Percentiles rank a stretch among this genome's conserved stretches.
Evolutionary conservation across 1,140 invertebrate genomes (phyloP).

Genomic region (Drosophila persimilis): DNA sequence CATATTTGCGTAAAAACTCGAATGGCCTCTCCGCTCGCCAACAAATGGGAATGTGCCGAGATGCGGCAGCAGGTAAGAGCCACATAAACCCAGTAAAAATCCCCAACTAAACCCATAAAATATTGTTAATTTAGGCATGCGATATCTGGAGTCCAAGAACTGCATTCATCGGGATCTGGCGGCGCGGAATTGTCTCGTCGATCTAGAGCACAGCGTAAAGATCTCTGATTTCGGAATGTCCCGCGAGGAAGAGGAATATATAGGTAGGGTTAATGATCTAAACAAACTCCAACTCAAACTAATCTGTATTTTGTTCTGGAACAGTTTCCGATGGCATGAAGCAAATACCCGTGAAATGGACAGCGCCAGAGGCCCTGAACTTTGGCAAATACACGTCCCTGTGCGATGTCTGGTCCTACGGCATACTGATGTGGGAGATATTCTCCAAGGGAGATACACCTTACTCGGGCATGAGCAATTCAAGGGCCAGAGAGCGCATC

Average conservation of each 20-base stretch:
- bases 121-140: conserved; percentile 86
- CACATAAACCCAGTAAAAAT: neutral
- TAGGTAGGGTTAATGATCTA: conserved; percentile 75
- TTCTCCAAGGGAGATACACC: conserved; percentile 96
- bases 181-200: conserved; percentile 93
- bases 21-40: conserved; percentile 87
- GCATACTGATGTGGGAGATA: conserved; percentile 98
- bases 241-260: conserved; percentile 98
- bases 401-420: conserved; percentile 99
- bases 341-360: conserved; percentile 99
- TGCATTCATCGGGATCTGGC: conserved; percentile 98
- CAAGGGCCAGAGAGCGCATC: conserved; percentile 95
- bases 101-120: neutral
- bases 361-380: conserved; percentile 97
- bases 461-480: conserved; percentile 96
- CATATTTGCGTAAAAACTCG: conserved; percentile 92
- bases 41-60: conserved; percentile 94
- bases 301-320: neutral
- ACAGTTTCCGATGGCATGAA: conserved; percentile 97
- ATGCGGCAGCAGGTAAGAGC: conserved; percentile 91
- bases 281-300: neutral
- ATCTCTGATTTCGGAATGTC: conserved; percentile 99
- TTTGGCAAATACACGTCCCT: conserved; percentile 98
- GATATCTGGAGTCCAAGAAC: conserved; percentile 97
- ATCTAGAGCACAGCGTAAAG: conserved; percentile 94